phyloP scores from a whole-genome alignment of 2,797 vertebrate species.

The Platalea minor region DNA sequence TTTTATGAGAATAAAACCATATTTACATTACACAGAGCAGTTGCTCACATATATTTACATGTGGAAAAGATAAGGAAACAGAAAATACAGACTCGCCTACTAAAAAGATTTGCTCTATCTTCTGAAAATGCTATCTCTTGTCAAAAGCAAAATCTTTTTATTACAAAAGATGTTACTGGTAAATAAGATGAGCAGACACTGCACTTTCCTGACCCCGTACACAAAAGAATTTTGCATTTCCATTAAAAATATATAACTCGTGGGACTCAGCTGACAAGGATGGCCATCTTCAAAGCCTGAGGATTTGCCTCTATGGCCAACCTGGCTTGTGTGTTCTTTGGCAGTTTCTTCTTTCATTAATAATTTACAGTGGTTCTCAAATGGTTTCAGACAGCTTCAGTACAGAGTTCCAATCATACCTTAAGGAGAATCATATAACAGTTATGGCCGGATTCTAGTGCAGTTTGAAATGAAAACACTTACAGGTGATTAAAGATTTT shows the following conservation, averaged over 20 bases:
- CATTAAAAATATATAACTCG: constrained; percentile 64
- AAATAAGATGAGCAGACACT: constrained; percentile 14
- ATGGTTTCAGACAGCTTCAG: constrained; percentile 53
- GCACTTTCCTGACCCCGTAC: neutral
- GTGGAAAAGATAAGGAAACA: neutral
- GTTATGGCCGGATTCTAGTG: neutral
- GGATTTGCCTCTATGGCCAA: constrained; percentile 50
- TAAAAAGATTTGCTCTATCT: neutral
- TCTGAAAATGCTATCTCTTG: neutral
- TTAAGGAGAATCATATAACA: constrained; percentile 44
- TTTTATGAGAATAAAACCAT: neutral
- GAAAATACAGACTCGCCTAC: neutral
- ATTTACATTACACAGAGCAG: neutral
- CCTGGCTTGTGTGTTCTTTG: constrained; percentile 52
- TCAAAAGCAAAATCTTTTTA: neutral
- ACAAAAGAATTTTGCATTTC: constrained; percentile 59
- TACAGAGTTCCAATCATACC: constrained; percentile 27
- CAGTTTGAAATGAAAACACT: neutral
- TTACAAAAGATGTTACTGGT: constrained; percentile 37
- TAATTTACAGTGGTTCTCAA: constrained; percentile 71
- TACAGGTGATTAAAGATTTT: neutral
- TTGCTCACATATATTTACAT: neutral
- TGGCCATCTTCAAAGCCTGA: neutral
- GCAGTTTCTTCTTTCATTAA: constrained; percentile 66
- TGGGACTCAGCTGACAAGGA: constrained; percentile 52